Evolutionary conservation across 2,888 invertebrate species (phyloP).

Genomic region (Machimus rusticus): DNA sequence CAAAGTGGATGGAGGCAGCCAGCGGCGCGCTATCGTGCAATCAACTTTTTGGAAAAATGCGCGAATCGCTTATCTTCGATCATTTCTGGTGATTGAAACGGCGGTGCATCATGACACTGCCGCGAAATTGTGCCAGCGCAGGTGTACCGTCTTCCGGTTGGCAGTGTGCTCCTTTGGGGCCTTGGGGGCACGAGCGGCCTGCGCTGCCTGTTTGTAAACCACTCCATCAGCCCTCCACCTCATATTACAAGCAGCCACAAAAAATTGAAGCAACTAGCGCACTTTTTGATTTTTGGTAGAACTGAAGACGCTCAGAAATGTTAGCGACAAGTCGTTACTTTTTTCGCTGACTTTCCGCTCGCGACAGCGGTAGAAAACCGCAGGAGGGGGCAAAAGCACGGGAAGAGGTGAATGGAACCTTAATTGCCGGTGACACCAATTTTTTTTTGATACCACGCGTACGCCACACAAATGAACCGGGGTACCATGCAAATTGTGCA

Average conservation of each 20-base stretch:
- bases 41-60: neutral
- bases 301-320: neutral
- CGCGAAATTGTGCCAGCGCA: neutral
- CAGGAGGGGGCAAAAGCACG: neutral
- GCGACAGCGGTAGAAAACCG: neutral
- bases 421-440: conserved; percentile 16
- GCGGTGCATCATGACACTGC: neutral
- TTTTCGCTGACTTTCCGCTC: neutral
- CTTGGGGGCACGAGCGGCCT: neutral
- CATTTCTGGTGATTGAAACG: neutral
- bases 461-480: neutral
- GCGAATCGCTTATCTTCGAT: neutral
- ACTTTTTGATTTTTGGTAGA: neutral
- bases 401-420: conserved; percentile 16
- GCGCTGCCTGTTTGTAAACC: neutral
- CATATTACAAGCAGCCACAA: neutral
- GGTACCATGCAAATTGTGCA: neutral
- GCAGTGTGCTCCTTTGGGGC: neutral
- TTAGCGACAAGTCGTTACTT: neutral
- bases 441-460: neutral
- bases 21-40: neutral
- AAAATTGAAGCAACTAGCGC: neutral
- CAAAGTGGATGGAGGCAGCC: neutral
- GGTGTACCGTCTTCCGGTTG: neutral
- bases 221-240: neutral